Base-by-base conservation (phyloP, 2,797 vertebrate species). In the Lepidocolaptes lacrymiger region DNA sequence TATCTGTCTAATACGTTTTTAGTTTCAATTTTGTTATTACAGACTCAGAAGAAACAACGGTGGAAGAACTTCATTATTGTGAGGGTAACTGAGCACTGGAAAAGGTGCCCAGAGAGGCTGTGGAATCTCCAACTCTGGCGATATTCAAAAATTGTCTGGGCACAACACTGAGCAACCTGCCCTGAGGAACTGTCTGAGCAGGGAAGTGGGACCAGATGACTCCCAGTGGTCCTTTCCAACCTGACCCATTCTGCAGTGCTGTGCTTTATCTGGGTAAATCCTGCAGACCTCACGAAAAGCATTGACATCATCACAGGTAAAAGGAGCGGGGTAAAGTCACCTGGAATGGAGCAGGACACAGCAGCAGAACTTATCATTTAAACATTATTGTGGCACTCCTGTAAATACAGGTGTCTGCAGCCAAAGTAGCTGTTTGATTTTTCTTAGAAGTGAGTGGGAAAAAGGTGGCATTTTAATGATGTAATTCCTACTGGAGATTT, bases 281-380 rank as follows among this genome's bases (percentile, higher is more conserved):
- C 2, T 5, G 26, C 6, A 39, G 18, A 46, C 5, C 14, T 67
- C 23, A 69, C 21, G 22, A 55, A 61, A 80, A 85, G 3, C 12
- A 26, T 9, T 4, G 3, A 43, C 12, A 64, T 14, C 6, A n/a
- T 23, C 23, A 51, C n/a, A 37, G 37, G 46, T 26, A 32, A 84
- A 80, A 14, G 8, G 15, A 41, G 6, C 27, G 27, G 4, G 10
- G n/a, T 61, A 55, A 81, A 80, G 68, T 51, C 24, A 30, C 27
- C 26, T 39, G 14, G 24, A 80, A 13, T 12, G 7, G 41, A 73
- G 24, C 21, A 64, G 41, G 22, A 64, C 23, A 46, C n/a, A 68
- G 41, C 12, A 72, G 27, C 18, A 55, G 44, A 76, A 54, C 3
- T 58, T 49, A 36, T 0, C 1, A 6, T 1, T 6, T 16, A 52